Evolutionary conservation across 2,797 vertebrate species (phyloP).

Genomic region (Artibeus lituratus): DNA sequence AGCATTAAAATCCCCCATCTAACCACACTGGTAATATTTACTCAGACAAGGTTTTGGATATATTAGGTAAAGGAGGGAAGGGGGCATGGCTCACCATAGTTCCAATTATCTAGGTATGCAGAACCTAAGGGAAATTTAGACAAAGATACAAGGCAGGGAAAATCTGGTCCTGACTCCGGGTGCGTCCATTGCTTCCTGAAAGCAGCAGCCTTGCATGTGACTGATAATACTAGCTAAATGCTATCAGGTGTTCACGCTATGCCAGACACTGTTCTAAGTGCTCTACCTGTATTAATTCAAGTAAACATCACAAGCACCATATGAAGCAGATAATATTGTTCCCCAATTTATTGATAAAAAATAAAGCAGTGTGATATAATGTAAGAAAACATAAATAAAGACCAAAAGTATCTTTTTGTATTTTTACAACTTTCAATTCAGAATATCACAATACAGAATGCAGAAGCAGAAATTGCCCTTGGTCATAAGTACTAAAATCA

Average conservation of each 20-base stretch:
- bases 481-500: not conserved
- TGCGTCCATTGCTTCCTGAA: not conserved
- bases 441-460: not conserved
- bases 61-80: not conserved
- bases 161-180: not conserved
- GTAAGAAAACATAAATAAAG: not conserved
- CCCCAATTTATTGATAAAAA: not conserved
- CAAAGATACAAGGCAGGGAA: not conserved
- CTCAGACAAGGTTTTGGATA: not conserved
- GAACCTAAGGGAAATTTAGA: not conserved
- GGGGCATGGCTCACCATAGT: not conserved
- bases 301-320: not conserved
- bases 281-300: not conserved
- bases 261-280: not conserved
- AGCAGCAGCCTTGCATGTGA: not conserved
- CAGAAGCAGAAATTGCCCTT: not conserved
- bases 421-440: not conserved
- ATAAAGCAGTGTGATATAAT: not conserved
- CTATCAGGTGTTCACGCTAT: not conserved
- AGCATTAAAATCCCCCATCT: not conserved
- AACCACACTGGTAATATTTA: not conserved
- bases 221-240: not conserved
- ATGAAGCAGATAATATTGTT: not conserved
- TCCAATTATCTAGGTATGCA: not conserved
- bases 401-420: not conserved